Evolutionary conservation across 2,888 invertebrate species (phyloP), one percentile per base, ranked within the genome.

Genomic region (Blera fallax): DNA sequence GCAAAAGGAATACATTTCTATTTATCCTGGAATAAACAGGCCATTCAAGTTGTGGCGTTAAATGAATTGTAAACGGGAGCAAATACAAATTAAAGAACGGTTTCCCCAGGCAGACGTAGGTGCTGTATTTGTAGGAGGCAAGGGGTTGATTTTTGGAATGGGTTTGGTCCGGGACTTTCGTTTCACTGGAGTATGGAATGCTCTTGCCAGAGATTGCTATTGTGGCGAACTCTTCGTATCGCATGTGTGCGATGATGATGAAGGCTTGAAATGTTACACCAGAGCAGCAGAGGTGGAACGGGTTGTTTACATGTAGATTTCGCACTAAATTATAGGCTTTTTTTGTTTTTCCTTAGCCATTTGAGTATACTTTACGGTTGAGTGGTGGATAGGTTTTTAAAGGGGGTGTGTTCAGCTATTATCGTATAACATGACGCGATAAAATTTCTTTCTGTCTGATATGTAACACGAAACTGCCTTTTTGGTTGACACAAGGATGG

Each of bases 1-100:
- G 62, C 34, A 72, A 48, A 79, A 56, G 29, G 72, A 54, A 74
- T 60, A 78, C 52, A 62, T 62, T 34, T 29, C 37, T 27, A 62
- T 81, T 74, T 69, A 52, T 64, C 56, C 48, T 69, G 56, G 37
- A 78, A 83, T 54, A 83, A 77, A 60, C 58, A 58, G 67, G 40
- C 40, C 27, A 40, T 77, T 77, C 76, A 10, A 24, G 54, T 69
- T 73, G 52, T 37, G 77, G 60, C 65, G 67, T 73, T 83, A 74
- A 83, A 83, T 83, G 78, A 78, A 78, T 78, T 73, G 73, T 69
- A 74, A 83, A 83, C 54, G 78, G 48, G 48, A 67, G 67, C 56
- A 69, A 73, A 79, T 69, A 73, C 73, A 79, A 73, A 78, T 78
- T 83, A 83, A 78, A 78, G 45, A 72, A 43, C 50, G 11, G 14